phyloP scores from a whole-genome alignment of 2,888 invertebrate species.

The Chaitophorus viminalis region DNA sequence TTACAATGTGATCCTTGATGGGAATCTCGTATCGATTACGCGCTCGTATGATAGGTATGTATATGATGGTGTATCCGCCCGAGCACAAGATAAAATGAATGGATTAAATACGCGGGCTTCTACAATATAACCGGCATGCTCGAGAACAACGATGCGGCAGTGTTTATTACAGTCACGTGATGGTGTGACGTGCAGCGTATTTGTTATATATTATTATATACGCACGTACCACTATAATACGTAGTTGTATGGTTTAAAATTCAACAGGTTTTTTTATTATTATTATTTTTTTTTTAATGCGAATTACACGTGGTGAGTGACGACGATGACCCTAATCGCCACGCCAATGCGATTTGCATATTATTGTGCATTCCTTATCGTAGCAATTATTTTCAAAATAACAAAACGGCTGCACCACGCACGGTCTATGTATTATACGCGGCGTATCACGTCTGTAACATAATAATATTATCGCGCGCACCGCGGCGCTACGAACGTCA shows the following conservation, averaged over 20 bases:
- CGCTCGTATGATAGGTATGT: too few relatives aligned
- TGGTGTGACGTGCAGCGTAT: background rate
- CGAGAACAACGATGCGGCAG: background rate
- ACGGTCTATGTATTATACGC: too few relatives aligned
- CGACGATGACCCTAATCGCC: slow-evolving; percentile 6
- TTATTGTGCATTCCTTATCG: background rate
- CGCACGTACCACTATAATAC: too few relatives aligned
- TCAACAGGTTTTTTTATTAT: background rate
- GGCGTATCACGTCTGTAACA: too few relatives aligned
- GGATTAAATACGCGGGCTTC: background rate
- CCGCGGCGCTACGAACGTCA: too few relatives aligned
- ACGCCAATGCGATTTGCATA: background rate
- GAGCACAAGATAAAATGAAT: too few relatives aligned
- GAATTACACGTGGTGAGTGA: background rate
- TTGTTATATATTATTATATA: background rate
- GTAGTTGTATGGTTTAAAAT: background rate
- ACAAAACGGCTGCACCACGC: background rate
- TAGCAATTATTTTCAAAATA: background rate
- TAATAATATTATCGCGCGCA: too few relatives aligned
- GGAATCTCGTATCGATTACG: background rate
- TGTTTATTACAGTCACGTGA: background rate
- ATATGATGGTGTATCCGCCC: too few relatives aligned
- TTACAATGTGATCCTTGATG: background rate
- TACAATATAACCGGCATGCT: background rate
- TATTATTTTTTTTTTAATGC: background rate